These are phyloP conservation scores for Seira musarum DNA, from an alignment of 2,888 invertebrate species.

Conservation along the genomic window DNA sequence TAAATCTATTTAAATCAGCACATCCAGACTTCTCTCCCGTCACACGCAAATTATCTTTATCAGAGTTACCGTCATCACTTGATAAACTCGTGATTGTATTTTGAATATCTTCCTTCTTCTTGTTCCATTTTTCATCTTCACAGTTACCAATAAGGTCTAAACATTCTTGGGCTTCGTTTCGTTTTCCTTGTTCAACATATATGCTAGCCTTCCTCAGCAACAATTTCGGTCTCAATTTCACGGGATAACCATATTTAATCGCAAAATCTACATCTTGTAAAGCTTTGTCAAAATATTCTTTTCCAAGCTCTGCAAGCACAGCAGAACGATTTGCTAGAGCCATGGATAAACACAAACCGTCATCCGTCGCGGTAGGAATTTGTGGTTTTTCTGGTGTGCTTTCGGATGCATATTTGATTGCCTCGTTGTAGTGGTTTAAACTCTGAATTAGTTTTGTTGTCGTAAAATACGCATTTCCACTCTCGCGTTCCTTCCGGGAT, in stretches of 20 bases:
- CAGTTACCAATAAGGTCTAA: not conserved
- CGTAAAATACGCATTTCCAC: constrained; percentile 78
- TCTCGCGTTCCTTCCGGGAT: constrained; percentile 72
- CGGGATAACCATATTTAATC: constrained; percentile 78
- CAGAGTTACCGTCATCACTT: constrained; percentile 64
- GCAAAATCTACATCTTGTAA: constrained; percentile 79
- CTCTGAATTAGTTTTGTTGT: constrained; percentile 75
- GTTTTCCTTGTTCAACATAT: constrained; percentile 34
- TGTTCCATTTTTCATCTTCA: not conserved
- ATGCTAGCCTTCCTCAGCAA: constrained; percentile 75
- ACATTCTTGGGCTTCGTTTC: constrained; percentile 19
- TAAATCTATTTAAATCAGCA: no score
- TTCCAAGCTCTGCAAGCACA: constrained; percentile 68
- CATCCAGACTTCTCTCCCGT: no score
- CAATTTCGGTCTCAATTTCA: constrained; percentile 78
- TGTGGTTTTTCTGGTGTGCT: constrained; percentile 70
- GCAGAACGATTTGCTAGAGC: constrained; percentile 70
- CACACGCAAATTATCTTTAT: no score
- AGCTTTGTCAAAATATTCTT: constrained; percentile 75
- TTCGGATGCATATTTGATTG: constrained; percentile 78
- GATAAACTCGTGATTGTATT: not conserved
- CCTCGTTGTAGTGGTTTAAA: constrained; percentile 78
- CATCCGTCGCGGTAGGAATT: constrained; percentile 74
- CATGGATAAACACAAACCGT: constrained; percentile 66
- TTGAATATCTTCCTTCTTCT: constrained; percentile 1